Evolutionary conservation across 1,140 invertebrate species (phyloP), one percentile per base, ranked within the genome.

Genomic region (Idris sp.): DNA sequence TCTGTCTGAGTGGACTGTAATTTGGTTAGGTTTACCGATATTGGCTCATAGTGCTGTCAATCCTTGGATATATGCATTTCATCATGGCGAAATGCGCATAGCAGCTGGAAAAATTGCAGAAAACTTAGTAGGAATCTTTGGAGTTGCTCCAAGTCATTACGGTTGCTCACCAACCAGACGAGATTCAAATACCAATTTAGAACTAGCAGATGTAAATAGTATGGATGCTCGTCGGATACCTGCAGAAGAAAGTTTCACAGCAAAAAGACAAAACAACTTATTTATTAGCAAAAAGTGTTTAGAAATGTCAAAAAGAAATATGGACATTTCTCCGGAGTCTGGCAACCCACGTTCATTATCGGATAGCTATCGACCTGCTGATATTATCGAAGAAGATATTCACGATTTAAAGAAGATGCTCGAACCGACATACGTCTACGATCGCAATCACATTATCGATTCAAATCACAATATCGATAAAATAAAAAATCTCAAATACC

Each of bases 51-150:
- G 90, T 68, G 89, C 90, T 0, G 81, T 89, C 9, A 92, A 93
- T 76, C 91, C 91, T 0, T 92, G 91, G 91, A 87, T 92, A 6
- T 93, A 93, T 74, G 91, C 91, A 0, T 93, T 91, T 79, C 88
- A 91, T 54, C 92, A 91, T 62, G 88, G 89, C 0, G 91, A 92
- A 74, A 89, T 93, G 76, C 87, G 91, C 11, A 77, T 88, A 0
- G 91, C 91, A 2, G 91, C 91, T 1, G 85, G 89, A 1, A 87
- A 89, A 38, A 89, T 91, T 4, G 81, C 90, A 0, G 89, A 90
- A 43, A 87, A 89, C 26, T 31, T 89, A 3, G 80, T 89, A 0
- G 81, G 82, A 0, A 58, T 85, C 1, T 79, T 89, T 10, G 87
- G 88, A 0, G 83, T 89, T 14, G 86, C 82, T 9, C 83, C 84